Evolutionary conservation across 2,888 invertebrate species (phyloP).

Genomic region (Eupithecia tripunctaria): DNA sequence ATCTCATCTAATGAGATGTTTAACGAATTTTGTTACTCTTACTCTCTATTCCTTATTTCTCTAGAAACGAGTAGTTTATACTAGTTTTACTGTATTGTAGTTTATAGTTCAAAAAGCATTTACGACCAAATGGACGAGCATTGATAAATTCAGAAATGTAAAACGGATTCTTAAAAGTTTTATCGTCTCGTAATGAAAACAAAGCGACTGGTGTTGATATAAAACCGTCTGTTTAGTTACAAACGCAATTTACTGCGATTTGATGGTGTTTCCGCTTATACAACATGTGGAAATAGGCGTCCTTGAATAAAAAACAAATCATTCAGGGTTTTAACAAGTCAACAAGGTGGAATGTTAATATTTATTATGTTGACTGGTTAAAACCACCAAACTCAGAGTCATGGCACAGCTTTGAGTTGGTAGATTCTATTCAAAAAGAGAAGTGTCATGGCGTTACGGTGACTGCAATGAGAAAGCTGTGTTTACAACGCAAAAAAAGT

Average conservation of each 20-base stretch:
- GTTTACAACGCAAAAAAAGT: too few relatives aligned
- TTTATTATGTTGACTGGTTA: too few relatives aligned
- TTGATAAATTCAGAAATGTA: constrained; percentile 14
- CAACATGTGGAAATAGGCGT: neutral
- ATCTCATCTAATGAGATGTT: neutral
- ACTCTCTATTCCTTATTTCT: neutral
- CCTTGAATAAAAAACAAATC: constrained; percentile 4
- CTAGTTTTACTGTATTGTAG: neutral
- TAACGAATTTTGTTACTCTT: too few relatives aligned
- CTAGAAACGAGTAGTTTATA: neutral
- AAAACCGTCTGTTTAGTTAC: constrained; percentile 24
- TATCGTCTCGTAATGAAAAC: constrained; percentile 19
- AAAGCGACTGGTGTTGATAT: constrained; percentile 16
- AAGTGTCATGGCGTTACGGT: too few relatives aligned
- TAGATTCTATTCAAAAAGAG: too few relatives aligned
- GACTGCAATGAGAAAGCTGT: too few relatives aligned
- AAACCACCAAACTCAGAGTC: too few relatives aligned
- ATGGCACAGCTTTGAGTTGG: too few relatives aligned
- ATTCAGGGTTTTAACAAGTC: neutral
- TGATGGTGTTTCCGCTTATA: constrained; percentile 9
- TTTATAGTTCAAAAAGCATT: neutral
- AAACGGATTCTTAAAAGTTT: constrained; percentile 16
- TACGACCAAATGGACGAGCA: neutral
- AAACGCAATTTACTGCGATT: constrained; percentile 16
- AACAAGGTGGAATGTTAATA: too few relatives aligned